Conservation (phyloP, 1,140 invertebrate species). For the Pseudomyrmex sp. region DNA sequence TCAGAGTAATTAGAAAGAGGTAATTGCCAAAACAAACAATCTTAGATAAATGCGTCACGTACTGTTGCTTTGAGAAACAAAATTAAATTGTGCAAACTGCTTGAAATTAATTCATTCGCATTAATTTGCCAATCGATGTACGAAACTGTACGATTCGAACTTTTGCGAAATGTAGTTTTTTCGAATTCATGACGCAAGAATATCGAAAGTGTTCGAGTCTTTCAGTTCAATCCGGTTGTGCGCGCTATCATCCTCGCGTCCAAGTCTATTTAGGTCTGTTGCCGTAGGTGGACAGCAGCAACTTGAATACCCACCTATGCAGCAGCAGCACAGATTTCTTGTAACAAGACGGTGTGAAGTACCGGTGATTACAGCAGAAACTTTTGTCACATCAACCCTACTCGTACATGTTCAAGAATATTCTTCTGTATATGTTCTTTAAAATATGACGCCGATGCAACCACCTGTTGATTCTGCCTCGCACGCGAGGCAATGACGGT, state of each 20-base stretch:
- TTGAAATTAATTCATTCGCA: background rate
- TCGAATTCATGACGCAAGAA: background rate
- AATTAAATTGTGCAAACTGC: background rate
- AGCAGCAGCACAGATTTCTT: constrained; percentile 27
- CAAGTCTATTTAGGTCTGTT: constrained; percentile 50
- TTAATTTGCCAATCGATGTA: background rate
- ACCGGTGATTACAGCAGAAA: constrained; percentile 38
- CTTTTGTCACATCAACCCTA: constrained; percentile 49
- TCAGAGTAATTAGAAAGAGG: background rate
- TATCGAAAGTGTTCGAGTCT: background rate
- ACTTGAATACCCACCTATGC: constrained; percentile 54
- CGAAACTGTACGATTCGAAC: background rate
- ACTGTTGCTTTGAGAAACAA: background rate
- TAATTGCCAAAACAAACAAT: background rate
- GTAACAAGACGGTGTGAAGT: constrained; percentile 50
- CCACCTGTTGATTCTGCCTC: constrained; percentile 59
- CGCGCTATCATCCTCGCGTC: constrained; percentile 30
- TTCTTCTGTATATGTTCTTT: background rate
- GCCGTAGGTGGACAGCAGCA: constrained; percentile 57
- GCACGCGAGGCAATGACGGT: constrained; percentile 48
- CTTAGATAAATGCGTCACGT: background rate
- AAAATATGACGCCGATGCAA: constrained; percentile 51
- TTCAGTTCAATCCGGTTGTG: background rate
- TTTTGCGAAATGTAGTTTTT: background rate
- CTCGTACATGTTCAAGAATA: background rate